Evolutionary conservation across 1,140 invertebrate species (phyloP).

Genomic region (Scaptomyza hsui): DNA sequence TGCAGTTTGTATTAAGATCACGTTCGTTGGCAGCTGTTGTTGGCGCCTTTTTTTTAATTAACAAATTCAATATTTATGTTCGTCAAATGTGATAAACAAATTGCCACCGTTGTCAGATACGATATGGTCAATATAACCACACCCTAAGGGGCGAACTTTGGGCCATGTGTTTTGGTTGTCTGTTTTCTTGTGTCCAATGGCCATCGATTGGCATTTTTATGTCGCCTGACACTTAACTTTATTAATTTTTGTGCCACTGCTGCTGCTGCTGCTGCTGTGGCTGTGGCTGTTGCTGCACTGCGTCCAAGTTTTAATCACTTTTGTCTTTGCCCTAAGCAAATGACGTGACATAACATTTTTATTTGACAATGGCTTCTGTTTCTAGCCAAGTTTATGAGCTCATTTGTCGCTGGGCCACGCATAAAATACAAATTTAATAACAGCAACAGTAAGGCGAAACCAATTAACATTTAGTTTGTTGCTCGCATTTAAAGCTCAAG

Average conservation of each 20-base stretch:
- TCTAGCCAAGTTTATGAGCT: conserved; percentile 31
- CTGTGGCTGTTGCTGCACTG: conserved; percentile 37
- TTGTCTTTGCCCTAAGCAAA: conserved; percentile 10
- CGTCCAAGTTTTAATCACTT: conserved; percentile 53
- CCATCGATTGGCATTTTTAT: conserved; percentile 50
- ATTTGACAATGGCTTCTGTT: conserved; percentile 25
- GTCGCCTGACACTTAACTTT: conserved; percentile 52
- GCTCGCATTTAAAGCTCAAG: conserved; percentile 11
- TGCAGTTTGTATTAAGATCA: too few relatives aligned
- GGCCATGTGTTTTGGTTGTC: conserved; percentile 9
- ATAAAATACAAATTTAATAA: conserved; percentile 51
- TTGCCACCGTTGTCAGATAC: conserved; percentile 19
- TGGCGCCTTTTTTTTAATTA: conserved; percentile 46
- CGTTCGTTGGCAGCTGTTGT: background rate
- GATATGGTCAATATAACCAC: conserved; percentile 8
- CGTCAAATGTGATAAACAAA: conserved; percentile 49
- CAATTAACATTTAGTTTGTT: conserved; percentile 39
- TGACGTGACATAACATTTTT: conserved; percentile 32
- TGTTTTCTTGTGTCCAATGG: conserved; percentile 8
- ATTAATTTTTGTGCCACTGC: conserved; percentile 43
- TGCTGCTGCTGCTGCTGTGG: too few relatives aligned
- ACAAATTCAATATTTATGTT: conserved; percentile 56
- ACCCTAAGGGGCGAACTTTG: conserved; percentile 3
- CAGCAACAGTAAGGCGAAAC: conserved; percentile 11
- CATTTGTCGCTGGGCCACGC: conserved; percentile 36